Evolutionary conservation across 2,888 invertebrate genomes (phyloP).

Genomic region (Limnephilus lunatus): DNA sequence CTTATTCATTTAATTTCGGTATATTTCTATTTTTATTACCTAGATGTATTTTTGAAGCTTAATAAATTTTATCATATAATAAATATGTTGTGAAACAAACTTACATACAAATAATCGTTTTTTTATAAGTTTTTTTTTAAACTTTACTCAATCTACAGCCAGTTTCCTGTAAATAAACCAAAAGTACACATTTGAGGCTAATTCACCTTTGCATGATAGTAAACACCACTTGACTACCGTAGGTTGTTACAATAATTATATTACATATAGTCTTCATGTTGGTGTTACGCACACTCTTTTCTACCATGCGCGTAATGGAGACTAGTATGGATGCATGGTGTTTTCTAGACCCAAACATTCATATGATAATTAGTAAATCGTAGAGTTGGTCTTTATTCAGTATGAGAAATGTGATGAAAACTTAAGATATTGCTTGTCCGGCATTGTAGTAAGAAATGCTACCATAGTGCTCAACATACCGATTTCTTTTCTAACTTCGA

Average conservation of each 20-base stretch:
- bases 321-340: not conserved
- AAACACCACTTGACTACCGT: not conserved
- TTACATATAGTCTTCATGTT: not conserved
- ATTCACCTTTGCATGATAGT: not conserved
- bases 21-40: conserved; percentile 56
- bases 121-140: conserved; percentile 23
- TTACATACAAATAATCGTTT: not conserved
- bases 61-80: conserved; percentile 41
- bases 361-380: not conserved
- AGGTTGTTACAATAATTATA: not conserved
- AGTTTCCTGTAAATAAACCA: not conserved
- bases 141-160: conserved; percentile 7
- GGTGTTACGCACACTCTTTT: not conserved
- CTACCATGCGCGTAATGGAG: not conserved
- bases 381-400: not conserved
- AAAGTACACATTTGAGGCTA: not conserved
- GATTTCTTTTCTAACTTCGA: conserved; percentile 3
- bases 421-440: conserved; percentile 24
- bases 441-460: conserved; percentile 10
- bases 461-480: not conserved
- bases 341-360: not conserved
- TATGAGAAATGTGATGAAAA: not conserved
- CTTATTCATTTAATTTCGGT: conserved; percentile 41
- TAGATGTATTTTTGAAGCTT: conserved; percentile 60
- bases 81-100: conserved; percentile 14